These are phyloP conservation scores for Holcopasites calliopsidis DNA, from an alignment of 1,140 invertebrate species.

Conservation along the genomic window DNA sequence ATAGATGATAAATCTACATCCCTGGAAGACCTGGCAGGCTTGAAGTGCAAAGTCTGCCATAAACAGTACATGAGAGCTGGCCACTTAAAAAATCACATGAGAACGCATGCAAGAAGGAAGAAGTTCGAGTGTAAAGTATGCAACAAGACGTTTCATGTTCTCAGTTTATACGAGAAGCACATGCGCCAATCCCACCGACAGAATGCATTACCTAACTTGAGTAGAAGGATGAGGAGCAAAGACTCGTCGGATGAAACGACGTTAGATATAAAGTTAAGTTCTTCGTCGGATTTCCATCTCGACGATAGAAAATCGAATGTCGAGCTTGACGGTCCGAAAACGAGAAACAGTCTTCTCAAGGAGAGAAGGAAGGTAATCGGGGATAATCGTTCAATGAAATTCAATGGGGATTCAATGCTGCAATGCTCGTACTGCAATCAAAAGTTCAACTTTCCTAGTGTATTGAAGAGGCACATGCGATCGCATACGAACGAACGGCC, in stretches of 20 bases:
- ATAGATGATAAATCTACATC: constrained; percentile 9
- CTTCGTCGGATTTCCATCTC: background rate
- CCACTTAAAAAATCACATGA: constrained; percentile 67
- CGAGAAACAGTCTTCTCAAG: constrained; percentile 11
- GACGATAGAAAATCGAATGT: background rate
- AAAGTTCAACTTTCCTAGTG: constrained; percentile 70
- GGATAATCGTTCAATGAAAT: constrained; percentile 38
- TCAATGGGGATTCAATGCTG: constrained; percentile 30
- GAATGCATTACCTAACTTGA: constrained; percentile 2
- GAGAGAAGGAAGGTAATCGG: background rate
- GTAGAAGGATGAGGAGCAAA: constrained; percentile 4
- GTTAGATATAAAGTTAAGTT: background rate
- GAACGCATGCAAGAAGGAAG: constrained; percentile 43
- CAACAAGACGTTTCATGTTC: constrained; percentile 57
- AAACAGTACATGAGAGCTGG: constrained; percentile 64
- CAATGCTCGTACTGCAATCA: constrained; percentile 66
- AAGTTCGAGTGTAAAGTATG: constrained; percentile 62
- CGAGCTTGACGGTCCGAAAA: background rate
- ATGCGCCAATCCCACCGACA: constrained; percentile 54
- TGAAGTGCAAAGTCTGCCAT: constrained; percentile 65
- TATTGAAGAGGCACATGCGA: constrained; percentile 86
- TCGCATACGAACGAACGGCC: constrained; percentile 86
- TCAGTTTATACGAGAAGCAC: constrained; percentile 61
- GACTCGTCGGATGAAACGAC: background rate
- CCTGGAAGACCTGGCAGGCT: constrained; percentile 1